Evolutionary conservation across 2,113 vertebrate genomes (phyloP).

Genomic region (Rhabdomys dilectus): DNA sequence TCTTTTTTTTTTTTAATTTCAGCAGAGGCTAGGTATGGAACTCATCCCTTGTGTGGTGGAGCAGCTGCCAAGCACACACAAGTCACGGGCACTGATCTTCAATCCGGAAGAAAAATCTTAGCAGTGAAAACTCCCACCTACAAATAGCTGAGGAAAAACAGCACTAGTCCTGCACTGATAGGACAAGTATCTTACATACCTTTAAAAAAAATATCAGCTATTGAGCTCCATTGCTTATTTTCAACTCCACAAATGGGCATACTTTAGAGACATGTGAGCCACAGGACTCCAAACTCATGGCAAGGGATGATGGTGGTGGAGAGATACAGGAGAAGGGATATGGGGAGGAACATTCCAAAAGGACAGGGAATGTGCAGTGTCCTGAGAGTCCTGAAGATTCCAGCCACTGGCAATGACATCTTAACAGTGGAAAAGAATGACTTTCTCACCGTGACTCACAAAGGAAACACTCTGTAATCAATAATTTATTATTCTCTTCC

Average conservation of each 20-base stretch:
- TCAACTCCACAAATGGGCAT: background rate
- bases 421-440: constrained; percentile 61
- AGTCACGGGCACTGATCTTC: no score
- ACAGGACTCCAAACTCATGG: background rate
- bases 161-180: background rate
- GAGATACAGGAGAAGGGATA: accelerated
- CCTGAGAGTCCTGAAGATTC: constrained; percentile 37
- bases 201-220: background rate
- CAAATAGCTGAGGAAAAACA: constrained; percentile 45
- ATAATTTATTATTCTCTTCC: constrained; percentile 62
- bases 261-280: constrained; percentile 21
- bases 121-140: background rate
- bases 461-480: constrained; percentile 64
- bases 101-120: background rate
- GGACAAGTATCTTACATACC: background rate
- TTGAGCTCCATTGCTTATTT: background rate
- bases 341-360: background rate
- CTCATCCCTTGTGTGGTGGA: background rate
- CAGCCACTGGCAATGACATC: background rate
- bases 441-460: constrained; percentile 58
- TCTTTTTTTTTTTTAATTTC: background rate
- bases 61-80: no score
- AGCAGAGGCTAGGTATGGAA: background rate
- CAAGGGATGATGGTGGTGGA: background rate
- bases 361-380: constrained; percentile 1